Conservation (phyloP, 2,888 invertebrate genomes). For the Drosophila tripunctata region DNA sequence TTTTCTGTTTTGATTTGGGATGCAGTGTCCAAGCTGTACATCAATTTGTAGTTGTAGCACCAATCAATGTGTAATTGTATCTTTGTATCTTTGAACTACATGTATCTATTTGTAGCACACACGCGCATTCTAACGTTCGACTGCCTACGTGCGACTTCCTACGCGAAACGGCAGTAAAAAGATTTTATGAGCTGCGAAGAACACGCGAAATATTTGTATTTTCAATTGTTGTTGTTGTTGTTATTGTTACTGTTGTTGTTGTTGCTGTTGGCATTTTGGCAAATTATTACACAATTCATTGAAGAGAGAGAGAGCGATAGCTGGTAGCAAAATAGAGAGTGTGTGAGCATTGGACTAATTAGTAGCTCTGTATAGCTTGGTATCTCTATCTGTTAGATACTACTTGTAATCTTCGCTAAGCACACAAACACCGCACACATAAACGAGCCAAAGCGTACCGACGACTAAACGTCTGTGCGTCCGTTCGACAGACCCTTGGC, state of each 20-base stretch:
- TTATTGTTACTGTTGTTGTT: slow-evolving; percentile 22
- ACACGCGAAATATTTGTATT: slow-evolving; percentile 56
- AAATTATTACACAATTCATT: slow-evolving; percentile 74
- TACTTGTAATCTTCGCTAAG: slow-evolving; percentile 51
- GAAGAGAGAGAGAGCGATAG: slow-evolving; percentile 9
- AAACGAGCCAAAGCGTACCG: slow-evolving; percentile 43
- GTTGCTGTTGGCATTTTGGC: slow-evolving; percentile 54
- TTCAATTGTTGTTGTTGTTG: slow-evolving; percentile 29
- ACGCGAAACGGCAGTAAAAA: slow-evolving; percentile 55
- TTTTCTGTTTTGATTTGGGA: slow-evolving; percentile 37
- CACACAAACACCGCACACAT: slow-evolving; percentile 13
- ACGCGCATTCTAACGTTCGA: slow-evolving; percentile 52
- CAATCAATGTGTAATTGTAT: slow-evolving; percentile 47
- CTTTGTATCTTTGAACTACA: slow-evolving; percentile 59
- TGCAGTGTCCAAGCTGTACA: slow-evolving; percentile 63
- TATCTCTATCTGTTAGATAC: slow-evolving; percentile 38
- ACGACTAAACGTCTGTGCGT: slow-evolving; percentile 36
- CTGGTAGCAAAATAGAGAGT: slow-evolving; percentile 1
- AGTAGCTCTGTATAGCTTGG: slow-evolving; percentile 21
- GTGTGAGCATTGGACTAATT: slow-evolving; percentile 39
- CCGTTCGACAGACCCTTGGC: slow-evolving; percentile 52
- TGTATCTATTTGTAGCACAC: no score
- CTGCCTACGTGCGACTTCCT: slow-evolving; percentile 54
- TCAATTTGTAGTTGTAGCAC: slow-evolving; percentile 53
- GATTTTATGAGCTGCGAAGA: slow-evolving; percentile 59